Evolutionary conservation across 92 coral and sea anemone species (phyloP), one percentile per base, ranked within the genome.

Genomic region (Bergia puertoricense): DNA sequence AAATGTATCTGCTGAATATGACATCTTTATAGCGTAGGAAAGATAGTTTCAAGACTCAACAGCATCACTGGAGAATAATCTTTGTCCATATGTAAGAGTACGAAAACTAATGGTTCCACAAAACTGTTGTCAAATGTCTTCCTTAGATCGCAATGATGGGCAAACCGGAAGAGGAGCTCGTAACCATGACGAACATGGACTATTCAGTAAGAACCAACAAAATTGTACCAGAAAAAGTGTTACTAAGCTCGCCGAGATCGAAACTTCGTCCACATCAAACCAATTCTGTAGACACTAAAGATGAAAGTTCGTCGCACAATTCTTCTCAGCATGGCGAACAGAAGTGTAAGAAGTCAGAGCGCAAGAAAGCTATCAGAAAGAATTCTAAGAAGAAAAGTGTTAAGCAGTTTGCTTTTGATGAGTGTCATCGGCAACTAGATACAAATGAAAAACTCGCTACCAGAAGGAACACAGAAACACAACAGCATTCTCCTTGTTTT

Each of bases 111-210:
- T 51, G 15, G 15, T 2, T 46, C 59, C 59, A 11, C 15, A 20
- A 0, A 62, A 62, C 23, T 62, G 69, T 62, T 62, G 69, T 62
- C 18, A 6, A 20, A 14, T 76, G 59, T 54, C 16, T 15, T n/a
- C 36, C 11, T 18, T 39, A 76, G 80, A 79, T 79, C 20, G 38
- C n/a, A 8, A 79, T 79, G 82, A 51, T 79, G 59, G 82, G 82
- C 42, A 79, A 79, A 46, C 42, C 82, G 22, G 82, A 79, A 51
- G 82, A 79, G 39, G 82, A 79, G 66, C 39, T 79, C 40, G 62
- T 79, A 11, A 79, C 82, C 15, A 50, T 79, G 59, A 79, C 82
- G 15, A 79, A 40, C 66, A 46, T 79, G 42, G 59, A 40, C 8
- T 79, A 46, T 42, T 79, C 82, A 0, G 50, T 40, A 9, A 50